A percentile compares a stretch with the other conserved stretches of the same genome.
phyloP scores from a whole-genome alignment of 2,113 vertebrate species.

The Cercocebus atys region DNA sequence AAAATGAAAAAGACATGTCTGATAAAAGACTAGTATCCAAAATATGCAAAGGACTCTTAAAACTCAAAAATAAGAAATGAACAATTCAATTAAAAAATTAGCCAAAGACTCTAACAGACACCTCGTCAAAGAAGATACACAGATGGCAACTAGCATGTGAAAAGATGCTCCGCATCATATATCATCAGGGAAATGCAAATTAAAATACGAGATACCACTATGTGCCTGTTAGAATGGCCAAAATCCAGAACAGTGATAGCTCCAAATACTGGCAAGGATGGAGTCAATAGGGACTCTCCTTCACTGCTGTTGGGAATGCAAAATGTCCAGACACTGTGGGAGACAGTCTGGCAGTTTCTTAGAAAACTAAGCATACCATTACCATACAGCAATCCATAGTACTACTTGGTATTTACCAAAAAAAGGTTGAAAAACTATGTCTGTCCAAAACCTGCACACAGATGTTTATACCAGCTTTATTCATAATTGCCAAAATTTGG shows the following conservation, averaged over 20 bases:
- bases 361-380: not conserved
- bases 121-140: not conserved
- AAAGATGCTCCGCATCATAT: not conserved
- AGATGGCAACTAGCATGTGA: not conserved
- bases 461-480: not conserved
- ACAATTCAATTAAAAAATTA: not conserved
- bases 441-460: not conserved
- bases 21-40: not conserved
- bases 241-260: not conserved
- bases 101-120: not conserved
- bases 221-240: not conserved
- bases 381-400: fast-evolving
- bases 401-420: not conserved
- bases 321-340: too few species aligned
- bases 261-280: not conserved
- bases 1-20: not conserved
- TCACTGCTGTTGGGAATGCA: too few species aligned
- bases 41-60: not conserved
- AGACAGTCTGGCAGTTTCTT: not conserved
- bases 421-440: not conserved
- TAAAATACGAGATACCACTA: not conserved
- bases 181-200: not conserved
- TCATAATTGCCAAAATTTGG: not conserved
- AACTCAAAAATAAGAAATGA: not conserved
- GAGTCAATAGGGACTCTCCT: not conserved